Evolutionary conservation across 2,113 vertebrate species (phyloP).

Genomic region (Gorsachius goisagi): DNA sequence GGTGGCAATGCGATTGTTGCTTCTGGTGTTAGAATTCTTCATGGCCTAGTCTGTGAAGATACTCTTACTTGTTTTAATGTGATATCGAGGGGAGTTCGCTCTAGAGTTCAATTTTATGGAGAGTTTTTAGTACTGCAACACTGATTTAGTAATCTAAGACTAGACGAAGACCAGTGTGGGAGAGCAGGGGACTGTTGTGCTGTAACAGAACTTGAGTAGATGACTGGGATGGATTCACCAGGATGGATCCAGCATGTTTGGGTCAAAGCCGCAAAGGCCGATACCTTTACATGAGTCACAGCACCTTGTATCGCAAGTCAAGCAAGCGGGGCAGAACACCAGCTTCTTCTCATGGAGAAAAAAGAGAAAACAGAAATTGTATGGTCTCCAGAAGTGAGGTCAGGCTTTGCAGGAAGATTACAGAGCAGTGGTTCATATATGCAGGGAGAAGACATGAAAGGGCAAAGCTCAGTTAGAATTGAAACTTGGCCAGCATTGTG

Average conservation of each 20-base stretch:
- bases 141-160: not conserved
- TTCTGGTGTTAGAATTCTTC: not conserved
- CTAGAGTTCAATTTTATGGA: not conserved
- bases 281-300: not conserved
- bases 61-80: not conserved
- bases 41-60: not conserved
- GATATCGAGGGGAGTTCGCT: not conserved
- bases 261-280: not conserved
- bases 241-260: not conserved
- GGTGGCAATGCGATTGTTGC: not conserved
- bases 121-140: not conserved
- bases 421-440: too few relatives aligned
- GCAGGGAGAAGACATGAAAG: too few relatives aligned
- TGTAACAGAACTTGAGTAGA: not conserved
- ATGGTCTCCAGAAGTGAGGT: too few relatives aligned
- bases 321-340: not conserved
- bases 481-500: too few relatives aligned
- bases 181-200: not conserved
- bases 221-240: not conserved
- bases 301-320: not conserved
- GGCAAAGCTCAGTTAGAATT: too few relatives aligned
- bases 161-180: not conserved
- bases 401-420: too few relatives aligned
- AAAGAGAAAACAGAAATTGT: too few relatives aligned
- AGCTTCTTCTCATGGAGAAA: not conserved